A percentile compares a stretch with the other conserved stretches of the same genome.
phyloP scores from a whole-genome alignment of 1,140 invertebrate species.

The Hyphantria cunea region DNA sequence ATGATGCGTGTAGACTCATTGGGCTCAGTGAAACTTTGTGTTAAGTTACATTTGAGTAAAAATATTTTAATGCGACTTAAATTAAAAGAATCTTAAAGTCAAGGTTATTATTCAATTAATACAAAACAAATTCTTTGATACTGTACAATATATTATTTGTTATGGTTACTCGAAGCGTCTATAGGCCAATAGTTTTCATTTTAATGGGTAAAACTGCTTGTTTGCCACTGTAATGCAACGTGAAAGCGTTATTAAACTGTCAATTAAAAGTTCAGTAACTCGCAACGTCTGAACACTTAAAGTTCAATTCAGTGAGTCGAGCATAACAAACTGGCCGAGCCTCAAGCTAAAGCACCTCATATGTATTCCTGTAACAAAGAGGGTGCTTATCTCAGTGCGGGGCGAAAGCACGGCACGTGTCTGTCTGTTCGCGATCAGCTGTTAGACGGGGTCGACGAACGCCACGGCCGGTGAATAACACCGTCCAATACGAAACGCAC shows the following conservation, averaged over 20 bases:
- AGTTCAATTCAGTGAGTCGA: neutral
- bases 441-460: constrained; percentile 51
- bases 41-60: too few species aligned
- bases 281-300: neutral
- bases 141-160: too few species aligned
- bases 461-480: constrained; percentile 46
- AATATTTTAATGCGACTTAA: too few species aligned
- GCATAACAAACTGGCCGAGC: neutral
- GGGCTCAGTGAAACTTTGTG: too few species aligned
- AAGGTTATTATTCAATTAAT: too few species aligned
- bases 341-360: neutral
- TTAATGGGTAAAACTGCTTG: too few species aligned
- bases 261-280: neutral
- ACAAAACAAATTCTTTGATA: too few species aligned
- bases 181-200: too few species aligned
- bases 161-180: too few species aligned
- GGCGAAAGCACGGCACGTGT: constrained; percentile 45
- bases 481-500: constrained; percentile 41
- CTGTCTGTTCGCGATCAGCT: constrained; percentile 59
- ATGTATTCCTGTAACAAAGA: constrained; percentile 15
- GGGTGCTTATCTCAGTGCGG: constrained; percentile 17
- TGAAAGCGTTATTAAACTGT: neutral
- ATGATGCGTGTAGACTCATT: too few species aligned
- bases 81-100: too few species aligned
- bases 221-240: too few species aligned